Conservation (phyloP, 2,797 vertebrate species). For the Enteromius trimaculatus region DNA sequence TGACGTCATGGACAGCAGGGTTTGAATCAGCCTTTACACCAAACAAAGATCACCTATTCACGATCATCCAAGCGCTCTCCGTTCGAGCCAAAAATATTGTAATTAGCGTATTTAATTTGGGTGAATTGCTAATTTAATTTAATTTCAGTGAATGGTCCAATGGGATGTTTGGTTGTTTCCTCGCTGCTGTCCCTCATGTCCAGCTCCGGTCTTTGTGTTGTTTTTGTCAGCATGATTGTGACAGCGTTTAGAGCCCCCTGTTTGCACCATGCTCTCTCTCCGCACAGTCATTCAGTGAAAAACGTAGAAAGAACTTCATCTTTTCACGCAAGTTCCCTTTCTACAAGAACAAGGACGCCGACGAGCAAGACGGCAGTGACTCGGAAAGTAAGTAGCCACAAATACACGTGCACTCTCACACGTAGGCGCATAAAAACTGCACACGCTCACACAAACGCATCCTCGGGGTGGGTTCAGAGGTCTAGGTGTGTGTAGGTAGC, state of each 20-base stretch:
- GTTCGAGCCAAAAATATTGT: not conserved
- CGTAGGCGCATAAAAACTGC: constrained; percentile 26
- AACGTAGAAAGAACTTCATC: constrained; percentile 99
- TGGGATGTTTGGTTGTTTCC: constrained; percentile 1
- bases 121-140: not conserved
- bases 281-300: constrained; percentile 99
- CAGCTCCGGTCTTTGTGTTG: constrained; percentile 82
- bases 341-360: constrained; percentile 99
- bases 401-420: constrained; percentile 48
- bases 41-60: constrained; percentile 25
- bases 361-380: constrained; percentile 97
- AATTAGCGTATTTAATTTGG: not conserved
- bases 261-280: constrained; percentile 93
- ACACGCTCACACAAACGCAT: constrained; percentile 48
- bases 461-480: constrained; percentile 53
- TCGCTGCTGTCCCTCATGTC: constrained; percentile 77
- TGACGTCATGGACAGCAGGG: constrained; percentile 86
- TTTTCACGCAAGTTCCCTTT: constrained; percentile 99
- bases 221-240: constrained; percentile 97
- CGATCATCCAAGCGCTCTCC: not conserved
- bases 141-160: not conserved
- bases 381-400: constrained; percentile 93
- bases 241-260: constrained; percentile 91
- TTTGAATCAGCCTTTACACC: constrained; percentile 7
- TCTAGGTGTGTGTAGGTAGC: constrained; percentile 72